Evolutionary conservation across 2,797 vertebrate species (phyloP), one percentile per base, ranked within the genome.

Genomic region (Trachops cirrhosus): DNA sequence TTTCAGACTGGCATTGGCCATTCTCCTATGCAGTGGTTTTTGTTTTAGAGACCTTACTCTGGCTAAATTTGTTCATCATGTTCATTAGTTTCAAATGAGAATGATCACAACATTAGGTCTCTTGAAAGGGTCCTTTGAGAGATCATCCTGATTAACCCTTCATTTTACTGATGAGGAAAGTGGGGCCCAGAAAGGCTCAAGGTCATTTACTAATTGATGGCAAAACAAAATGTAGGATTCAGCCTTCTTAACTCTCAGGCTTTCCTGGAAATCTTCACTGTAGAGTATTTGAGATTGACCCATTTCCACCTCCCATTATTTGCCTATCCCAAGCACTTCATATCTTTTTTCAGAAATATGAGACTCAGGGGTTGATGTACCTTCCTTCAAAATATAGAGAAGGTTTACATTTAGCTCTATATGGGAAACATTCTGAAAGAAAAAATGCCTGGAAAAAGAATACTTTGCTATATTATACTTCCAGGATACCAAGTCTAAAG

Each of bases 381-480:
- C 4, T 93, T 95, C 94, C 89, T 29, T 62, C 6, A 19, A 89
- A 83, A 77, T 37, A 34, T 86, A 89, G 4, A 85, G 21, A 52
- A 82, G 14, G 29, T 73, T 90, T 96, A 83, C 74, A 16, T 57
- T 96, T 24, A 46, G 21, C 32, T 86, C 29, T 84, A 11, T 26
- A 75, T 89, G 78, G 59, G 68, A 75, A 82, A 84, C 7, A n/a
- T 80, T 95, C 11, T 93, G 9, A 94, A 79, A 95, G 78, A 82
- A 39, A 79, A 82, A 94, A 67, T 90, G 32, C 14, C 32, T 70
- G 44, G 34, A 89, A 92, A 96, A 89, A 92, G 95, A 89, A 95
- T 89, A 62, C 9, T 32, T 86, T 68, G 32, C 41, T 91, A 3
- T 89, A 37, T 70, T 83, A 16, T 2, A 50, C 32, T 93, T 86